Percentiles rank a stretch among this genome's conserved stretches.
phyloP scores from a whole-genome alignment of 2,888 invertebrate genomes.

The Lacanobia wlatinum region DNA sequence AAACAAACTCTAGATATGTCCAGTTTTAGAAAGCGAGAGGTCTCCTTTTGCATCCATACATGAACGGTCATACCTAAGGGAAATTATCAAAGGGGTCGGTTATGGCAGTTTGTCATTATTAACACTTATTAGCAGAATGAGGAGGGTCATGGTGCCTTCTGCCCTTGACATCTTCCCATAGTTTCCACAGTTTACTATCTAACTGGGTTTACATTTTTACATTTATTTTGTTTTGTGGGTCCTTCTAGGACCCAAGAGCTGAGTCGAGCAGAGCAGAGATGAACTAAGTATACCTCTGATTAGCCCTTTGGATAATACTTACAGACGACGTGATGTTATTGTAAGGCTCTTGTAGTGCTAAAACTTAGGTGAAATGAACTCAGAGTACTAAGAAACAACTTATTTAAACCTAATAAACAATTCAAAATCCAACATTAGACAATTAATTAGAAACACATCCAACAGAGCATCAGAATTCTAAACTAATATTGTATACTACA shows the following conservation, averaged over 20 bases:
- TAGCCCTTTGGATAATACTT: too few relatives aligned
- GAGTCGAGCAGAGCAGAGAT: background rate
- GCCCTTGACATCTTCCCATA: slow-evolving; percentile 12
- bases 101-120: slow-evolving; percentile 23
- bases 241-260: too few relatives aligned
- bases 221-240: background rate
- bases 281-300: too few relatives aligned
- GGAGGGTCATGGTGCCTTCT: background rate
- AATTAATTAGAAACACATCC: slow-evolving; percentile 42
- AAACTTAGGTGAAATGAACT: too few relatives aligned
- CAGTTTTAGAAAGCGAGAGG: background rate
- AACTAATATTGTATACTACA: slow-evolving; percentile 44
- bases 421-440: slow-evolving; percentile 23
- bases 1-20: too few relatives aligned
- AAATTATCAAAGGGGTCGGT: slow-evolving; percentile 11
- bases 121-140: slow-evolving; percentile 19
- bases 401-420: slow-evolving; percentile 11
- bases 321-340: too few relatives aligned
- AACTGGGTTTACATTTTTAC: background rate
- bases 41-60: background rate
- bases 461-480: slow-evolving; percentile 35
- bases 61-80: background rate
- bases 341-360: too few relatives aligned
- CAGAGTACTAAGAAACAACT: background rate
- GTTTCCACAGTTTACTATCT: background rate